phyloP scores from a whole-genome alignment of 2,113 vertebrate species.

The Catagonus wagneri region DNA sequence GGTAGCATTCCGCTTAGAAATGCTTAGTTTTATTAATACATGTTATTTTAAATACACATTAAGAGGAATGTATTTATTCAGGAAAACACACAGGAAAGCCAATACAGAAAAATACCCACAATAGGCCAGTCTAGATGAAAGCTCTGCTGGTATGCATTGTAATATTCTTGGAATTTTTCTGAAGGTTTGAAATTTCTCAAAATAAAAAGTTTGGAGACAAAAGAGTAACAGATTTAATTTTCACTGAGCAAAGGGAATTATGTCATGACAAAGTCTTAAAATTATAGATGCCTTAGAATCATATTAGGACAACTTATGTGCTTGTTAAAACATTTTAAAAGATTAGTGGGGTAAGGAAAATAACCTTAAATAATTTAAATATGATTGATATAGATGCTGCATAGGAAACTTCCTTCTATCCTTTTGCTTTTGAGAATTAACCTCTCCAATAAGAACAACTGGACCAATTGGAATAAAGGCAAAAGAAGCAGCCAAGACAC shows the following conservation, averaged over 20 bases:
- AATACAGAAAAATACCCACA: neutral
- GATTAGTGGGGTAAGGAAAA: neutral
- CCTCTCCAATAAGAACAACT: neutral
- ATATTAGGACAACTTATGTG: neutral
- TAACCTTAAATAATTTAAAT: neutral
- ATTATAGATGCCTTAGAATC: slow-evolving; percentile 2
- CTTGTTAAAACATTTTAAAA: slow-evolving; percentile 16
- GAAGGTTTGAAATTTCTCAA: neutral
- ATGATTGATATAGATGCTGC: neutral
- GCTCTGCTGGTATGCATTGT: neutral
- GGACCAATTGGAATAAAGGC: neutral
- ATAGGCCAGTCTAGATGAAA: neutral
- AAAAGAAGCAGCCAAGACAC: neutral
- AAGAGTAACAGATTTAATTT: neutral
- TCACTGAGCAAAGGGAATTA: neutral
- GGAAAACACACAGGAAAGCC: slow-evolving; percentile 7
- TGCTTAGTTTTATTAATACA: neutral
- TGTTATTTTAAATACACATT: neutral
- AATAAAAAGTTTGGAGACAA: neutral
- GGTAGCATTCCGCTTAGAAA: neutral
- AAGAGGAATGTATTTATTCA: neutral
- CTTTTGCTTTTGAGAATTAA: slow-evolving; percentile 27
- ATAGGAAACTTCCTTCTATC: neutral
- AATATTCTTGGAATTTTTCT: neutral
- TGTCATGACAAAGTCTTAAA: slow-evolving; percentile 32